phyloP scores from a whole-genome alignment of 2,113 vertebrate species.

The Clarias magur region DNA sequence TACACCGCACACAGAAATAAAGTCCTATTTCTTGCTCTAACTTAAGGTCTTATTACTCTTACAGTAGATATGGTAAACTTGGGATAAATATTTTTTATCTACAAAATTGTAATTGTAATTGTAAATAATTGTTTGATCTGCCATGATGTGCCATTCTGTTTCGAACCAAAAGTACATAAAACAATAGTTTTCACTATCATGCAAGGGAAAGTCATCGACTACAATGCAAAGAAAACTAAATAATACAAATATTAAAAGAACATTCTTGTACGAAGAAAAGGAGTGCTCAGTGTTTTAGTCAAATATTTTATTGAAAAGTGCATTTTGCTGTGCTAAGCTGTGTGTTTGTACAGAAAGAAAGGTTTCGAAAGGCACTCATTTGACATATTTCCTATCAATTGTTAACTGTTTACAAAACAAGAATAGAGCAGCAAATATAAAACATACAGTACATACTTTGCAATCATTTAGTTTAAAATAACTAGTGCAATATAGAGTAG shows the following conservation, averaged over 20 bases:
- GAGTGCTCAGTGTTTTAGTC: neutral
- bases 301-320: neutral
- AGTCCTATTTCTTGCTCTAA: neutral
- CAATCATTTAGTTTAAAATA: conserved; percentile 33
- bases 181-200: neutral
- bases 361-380: neutral
- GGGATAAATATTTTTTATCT: no score
- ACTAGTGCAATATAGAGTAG: neutral
- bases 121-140: neutral
- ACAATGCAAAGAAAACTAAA: neutral
- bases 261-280: neutral
- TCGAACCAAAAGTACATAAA: neutral
- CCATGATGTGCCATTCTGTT: neutral
- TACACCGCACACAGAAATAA: neutral
- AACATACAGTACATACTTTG: neutral
- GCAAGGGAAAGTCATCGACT: neutral
- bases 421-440: neutral
- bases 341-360: neutral
- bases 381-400: neutral
- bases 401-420: neutral
- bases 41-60: neutral
- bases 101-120: neutral
- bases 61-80: neutral
- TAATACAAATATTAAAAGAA: neutral
- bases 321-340: neutral